Evolutionary conservation across 2,113 vertebrate genomes (phyloP), one percentile per base, ranked within the genome.

Genomic region (Fregetta grallaria): DNA sequence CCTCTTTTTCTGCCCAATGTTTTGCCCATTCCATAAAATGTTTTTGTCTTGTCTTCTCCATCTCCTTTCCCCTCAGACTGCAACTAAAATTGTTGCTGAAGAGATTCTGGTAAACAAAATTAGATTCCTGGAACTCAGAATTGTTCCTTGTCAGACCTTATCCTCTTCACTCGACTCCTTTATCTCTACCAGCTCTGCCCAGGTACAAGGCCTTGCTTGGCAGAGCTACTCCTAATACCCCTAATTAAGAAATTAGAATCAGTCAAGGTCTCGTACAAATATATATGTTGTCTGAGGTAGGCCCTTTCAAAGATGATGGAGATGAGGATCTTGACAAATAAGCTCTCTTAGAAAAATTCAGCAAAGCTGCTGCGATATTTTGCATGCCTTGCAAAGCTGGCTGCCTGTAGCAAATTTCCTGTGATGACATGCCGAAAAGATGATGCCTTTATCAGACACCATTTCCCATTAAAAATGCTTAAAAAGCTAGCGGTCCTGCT

Each of bases 361-460:
- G 59, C 61, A 49, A 70, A 80, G 53, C 73, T 67, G 74, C 84
- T 78, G 62, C 6, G 21, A 19, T 71, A 32, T 73, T 95, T 74
- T 4, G 7, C 42, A 38, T 86, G 75, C 83, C 65, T 58, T 76
- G 78, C 67, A 82, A 75, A 65, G 34, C 75, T 88, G 80, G n/a
- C 63, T 88, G 70, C 78, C 67, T 79, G 45, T 59, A 94, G 75
- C 36, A 91, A 42, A 92, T 94, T 92, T 92, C 83, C 77, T 86
- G 62, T 93, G 76, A 90, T 93, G 75, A 61, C 32, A 70, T 7
- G 58, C 87, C 88, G 90, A 53, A 91, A 59, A 77, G 89, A 66
- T 83, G 93, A 87, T 95, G 83, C 84, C 94, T 90, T 89, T 77
- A 96, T 96, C 83, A 94, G 76, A 49, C 56, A 47, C 11, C 0